Percentiles rank a stretch among this genome's conserved stretches.
Evolutionary conservation across 2,888 invertebrate genomes (phyloP).

Genomic region (Lomographa bimaculata): DNA sequence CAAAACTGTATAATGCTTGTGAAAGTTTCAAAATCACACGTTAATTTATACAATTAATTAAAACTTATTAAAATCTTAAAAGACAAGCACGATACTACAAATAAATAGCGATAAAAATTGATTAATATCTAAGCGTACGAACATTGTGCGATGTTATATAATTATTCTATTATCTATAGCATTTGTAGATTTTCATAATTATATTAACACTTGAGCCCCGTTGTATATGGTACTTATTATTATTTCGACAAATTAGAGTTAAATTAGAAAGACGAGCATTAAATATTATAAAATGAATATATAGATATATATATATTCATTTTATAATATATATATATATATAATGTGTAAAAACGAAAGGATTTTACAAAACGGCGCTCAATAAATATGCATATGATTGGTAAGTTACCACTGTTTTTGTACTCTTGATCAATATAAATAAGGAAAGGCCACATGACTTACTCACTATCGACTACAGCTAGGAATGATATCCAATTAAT

Average conservation of each 20-base stretch:
- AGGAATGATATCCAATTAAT: slow-evolving; percentile 42
- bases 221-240: no score
- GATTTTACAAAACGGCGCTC: neutral
- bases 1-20: no score
- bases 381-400: slow-evolving; percentile 33
- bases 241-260: no score
- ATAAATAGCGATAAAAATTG: slow-evolving; percentile 60
- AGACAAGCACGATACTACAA: slow-evolving; percentile 28
- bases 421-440: slow-evolving; percentile 49
- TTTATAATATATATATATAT: no score
- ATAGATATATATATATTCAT: no score
- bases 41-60: slow-evolving; percentile 35
- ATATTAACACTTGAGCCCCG: neutral
- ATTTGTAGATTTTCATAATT: slow-evolving; percentile 17
- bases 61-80: slow-evolving; percentile 50
- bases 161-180: slow-evolving; percentile 10
- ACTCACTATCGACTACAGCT: slow-evolving; percentile 35
- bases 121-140: slow-evolving; percentile 63
- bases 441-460: slow-evolving; percentile 42
- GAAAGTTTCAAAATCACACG: slow-evolving; percentile 35
- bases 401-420: slow-evolving; percentile 44
- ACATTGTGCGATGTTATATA: slow-evolving; percentile 59
- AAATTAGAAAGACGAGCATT: no score
- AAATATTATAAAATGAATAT: no score
- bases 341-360: no score